phyloP scores from a whole-genome alignment of 2,113 vertebrate genomes.

The Larimichthys polyactis region DNA sequence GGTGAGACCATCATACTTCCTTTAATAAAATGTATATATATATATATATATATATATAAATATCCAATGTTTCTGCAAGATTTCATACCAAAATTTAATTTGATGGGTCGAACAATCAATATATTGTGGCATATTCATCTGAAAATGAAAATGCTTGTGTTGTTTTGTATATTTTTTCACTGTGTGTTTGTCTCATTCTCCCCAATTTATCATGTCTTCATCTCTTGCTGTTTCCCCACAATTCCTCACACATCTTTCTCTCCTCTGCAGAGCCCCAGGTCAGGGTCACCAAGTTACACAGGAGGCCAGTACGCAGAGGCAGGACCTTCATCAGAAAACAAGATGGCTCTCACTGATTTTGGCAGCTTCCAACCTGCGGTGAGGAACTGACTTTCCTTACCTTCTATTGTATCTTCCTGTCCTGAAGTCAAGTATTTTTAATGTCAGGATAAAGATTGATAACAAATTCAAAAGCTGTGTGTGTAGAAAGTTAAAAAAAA shows the following conservation, averaged over 20 bases:
- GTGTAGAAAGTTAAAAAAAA: not conserved
- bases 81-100: not conserved
- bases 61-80: not conserved
- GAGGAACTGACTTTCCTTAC: conserved; percentile 55
- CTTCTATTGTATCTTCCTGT: not conserved
- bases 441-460: not conserved
- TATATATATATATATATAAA: too few relatives aligned
- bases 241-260: conserved; percentile 6
- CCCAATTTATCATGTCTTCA: not conserved
- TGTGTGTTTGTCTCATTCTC: not conserved
- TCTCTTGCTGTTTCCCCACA: not conserved
- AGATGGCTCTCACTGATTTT: conserved; percentile 86
- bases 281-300: conserved; percentile 65
- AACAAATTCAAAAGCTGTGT: not conserved
- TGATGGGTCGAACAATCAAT: not conserved
- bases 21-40: not conserved
- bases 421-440: not conserved
- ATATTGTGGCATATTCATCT: not conserved
- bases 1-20: conserved; percentile 79
- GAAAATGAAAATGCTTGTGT: not conserved
- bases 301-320: conserved; percentile 78
- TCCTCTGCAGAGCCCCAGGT: conserved; percentile 64
- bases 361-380: conserved; percentile 84
- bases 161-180: not conserved
- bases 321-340: conserved; percentile 80